Base-by-base conservation (phyloP, 2,113 vertebrate species). In the Sylvietta virens region DNA sequence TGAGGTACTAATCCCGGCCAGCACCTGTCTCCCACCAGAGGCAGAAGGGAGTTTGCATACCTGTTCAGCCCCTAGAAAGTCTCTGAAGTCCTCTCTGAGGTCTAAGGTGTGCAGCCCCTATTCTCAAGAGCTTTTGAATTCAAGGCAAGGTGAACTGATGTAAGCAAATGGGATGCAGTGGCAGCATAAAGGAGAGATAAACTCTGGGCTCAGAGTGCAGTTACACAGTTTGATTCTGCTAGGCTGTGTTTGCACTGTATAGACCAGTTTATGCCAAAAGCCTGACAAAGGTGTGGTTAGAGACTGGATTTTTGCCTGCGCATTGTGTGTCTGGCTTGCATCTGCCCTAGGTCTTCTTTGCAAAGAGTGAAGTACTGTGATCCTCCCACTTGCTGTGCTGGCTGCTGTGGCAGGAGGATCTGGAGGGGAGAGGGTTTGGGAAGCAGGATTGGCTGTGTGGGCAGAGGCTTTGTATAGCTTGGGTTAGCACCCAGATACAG, bases 151-250 rank as follows among this genome's bases (percentile, higher is more conserved):
- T 10, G 16, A 67, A 27, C 15, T 39, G 33, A 31, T 65, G 28
- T 50, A 54, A 39, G 24, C 2, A 19, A 56, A 33, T 31, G 57
- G 19, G 35, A 62, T 9, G 5, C 27, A 8, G 33, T 0, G 37
- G 33, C 24, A 77, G 28, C 8, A 5, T 50, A 37, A 60, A 77
- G 42, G 62, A 58, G 50, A 42, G 21, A 15, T 79, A 35, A 50
- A 15, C 62, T 8, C 1, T 13, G 24, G n/a, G 18, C 19, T 83
- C 0, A 0, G 47, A 44, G 53, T 33, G 35, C 70, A 42, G 2
- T 81, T 85, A 22, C 39, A 30, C 1, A 0, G 15, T 61, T 88
- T 35, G 47, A 28, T 92, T 88, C n/a, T 80, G 10, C 53, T 71
- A 70, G 48, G 39, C 57, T 47, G 15, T 12, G 4, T 62, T 54